Base-by-base conservation (phyloP, 2,888 invertebrate species). In the Dugesia japonica region DNA sequence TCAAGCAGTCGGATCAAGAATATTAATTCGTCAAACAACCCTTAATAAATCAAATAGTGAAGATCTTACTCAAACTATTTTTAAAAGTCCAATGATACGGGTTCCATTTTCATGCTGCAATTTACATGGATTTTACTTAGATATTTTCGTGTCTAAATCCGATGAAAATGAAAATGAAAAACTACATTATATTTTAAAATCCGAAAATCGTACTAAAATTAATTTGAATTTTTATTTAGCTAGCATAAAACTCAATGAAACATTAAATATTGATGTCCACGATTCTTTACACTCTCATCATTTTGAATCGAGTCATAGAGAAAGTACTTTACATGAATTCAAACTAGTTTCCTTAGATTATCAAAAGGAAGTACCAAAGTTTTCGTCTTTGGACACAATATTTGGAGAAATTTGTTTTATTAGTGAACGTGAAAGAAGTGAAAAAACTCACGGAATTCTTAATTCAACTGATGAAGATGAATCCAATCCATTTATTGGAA, bases 21-120 rank as follows among this genome's bases (percentile, higher is more conserved):
- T 73, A n/a, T 13, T 73, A 9, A 38, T 73, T 23, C 7, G 38
- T 7, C 74, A 73, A 73, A 73, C 74, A 17, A 56, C 56, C 23
- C 56, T 56, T n/a, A 56, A 56, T 56, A 56, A 56, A 56, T 20
- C 56, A 1, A 20, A 20, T 7, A 23, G 56, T 23, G 56, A 56
- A 4, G 56, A 56, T 56, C 9, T 23, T 4, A 23, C 1, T 56
- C 56, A 56, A 56, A n/a, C 38, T 1, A 13, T 31, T n/a, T 73
- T 33, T n/a, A 73, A 73, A n/a, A 73, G 74, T 31, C 74, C 74
- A 20, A 31, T 38, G 23, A 73, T 73, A 15, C 28, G 74, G 17
- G n/a, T 73, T 33, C 74, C 74, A 17, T 73, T 73, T 15, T 42
- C 74, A 1, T 73, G 74, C n/a, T 73, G 74, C 33, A 28, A 13